phyloP scores from a whole-genome alignment of 2,888 invertebrate species.

The Piscicola geometra region DNA sequence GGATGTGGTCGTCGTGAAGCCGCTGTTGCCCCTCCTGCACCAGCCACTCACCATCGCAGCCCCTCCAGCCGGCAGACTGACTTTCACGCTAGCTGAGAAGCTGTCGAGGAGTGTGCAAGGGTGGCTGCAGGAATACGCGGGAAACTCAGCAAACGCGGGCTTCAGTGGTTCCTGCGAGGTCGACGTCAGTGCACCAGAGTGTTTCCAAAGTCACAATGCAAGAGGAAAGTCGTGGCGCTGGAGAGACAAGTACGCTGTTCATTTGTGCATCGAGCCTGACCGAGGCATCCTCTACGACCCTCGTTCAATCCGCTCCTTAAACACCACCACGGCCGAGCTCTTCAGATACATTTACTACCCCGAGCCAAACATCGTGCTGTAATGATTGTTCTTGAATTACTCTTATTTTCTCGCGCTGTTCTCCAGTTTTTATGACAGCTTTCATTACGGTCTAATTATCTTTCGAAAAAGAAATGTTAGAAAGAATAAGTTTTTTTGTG shows the following conservation, averaged over 20 bases:
- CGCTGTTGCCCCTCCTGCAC: slow-evolving; percentile 46
- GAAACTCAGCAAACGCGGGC: slow-evolving; percentile 37
- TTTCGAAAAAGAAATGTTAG: slow-evolving; percentile 7
- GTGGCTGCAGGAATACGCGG: slow-evolving; percentile 47
- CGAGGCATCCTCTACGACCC: slow-evolving; percentile 40
- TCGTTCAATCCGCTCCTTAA: slow-evolving; percentile 36
- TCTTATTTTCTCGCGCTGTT: not conserved
- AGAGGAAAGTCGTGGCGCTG: slow-evolving; percentile 42
- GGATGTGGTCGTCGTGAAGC: slow-evolving; percentile 48
- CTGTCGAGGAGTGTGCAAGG: slow-evolving; percentile 46
- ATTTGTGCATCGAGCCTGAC: slow-evolving; percentile 40
- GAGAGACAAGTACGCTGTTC: slow-evolving; percentile 42
- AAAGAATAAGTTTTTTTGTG: no score
- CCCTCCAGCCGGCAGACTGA: slow-evolving; percentile 45
- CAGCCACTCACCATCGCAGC: slow-evolving; percentile 47
- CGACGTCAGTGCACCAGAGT: slow-evolving; percentile 41
- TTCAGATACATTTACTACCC: slow-evolving; percentile 42
- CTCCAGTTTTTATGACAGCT: not conserved
- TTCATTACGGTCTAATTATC: not conserved
- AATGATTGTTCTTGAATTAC: not conserved
- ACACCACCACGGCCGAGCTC: slow-evolving; percentile 43
- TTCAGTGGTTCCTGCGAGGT: slow-evolving; percentile 43
- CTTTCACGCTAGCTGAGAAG: slow-evolving; percentile 46
- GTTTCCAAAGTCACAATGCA: slow-evolving; percentile 40
- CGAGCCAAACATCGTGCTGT: slow-evolving; percentile 13